Evolutionary conservation across 1,140 invertebrate species (phyloP).

Genomic region (Tetraneura akinire): DNA sequence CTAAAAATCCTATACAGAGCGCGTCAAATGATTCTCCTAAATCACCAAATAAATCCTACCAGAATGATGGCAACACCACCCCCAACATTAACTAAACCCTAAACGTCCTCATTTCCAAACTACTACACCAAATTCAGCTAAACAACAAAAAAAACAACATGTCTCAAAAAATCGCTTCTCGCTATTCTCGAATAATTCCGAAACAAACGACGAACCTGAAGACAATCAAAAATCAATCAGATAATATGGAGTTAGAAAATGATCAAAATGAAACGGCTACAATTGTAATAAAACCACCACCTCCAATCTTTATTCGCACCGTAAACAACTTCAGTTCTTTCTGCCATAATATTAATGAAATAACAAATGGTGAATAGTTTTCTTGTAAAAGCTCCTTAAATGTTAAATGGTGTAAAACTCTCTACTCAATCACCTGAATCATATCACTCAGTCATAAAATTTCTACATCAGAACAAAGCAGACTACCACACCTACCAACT

Average conservation of each 20-base stretch:
- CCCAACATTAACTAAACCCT: too few species aligned
- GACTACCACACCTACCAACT: slow-evolving; percentile 3
- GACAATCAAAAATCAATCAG: background rate
- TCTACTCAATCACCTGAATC: background rate
- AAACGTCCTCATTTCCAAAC: too few species aligned
- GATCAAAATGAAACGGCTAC: background rate
- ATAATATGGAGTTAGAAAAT: background rate
- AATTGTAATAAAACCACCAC: background rate
- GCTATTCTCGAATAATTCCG: background rate
- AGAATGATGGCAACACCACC: too few species aligned
- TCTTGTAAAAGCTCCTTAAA: background rate
- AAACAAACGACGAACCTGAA: background rate
- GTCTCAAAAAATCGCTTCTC: background rate
- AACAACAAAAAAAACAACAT: background rate
- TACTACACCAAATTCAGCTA: too few species aligned
- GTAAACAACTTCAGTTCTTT: background rate
- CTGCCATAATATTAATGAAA: background rate
- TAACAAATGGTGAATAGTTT: background rate
- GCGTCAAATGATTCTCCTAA: too few species aligned
- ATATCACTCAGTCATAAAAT: background rate
- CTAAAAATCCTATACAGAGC: too few species aligned
- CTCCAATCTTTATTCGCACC: background rate
- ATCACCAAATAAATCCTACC: too few species aligned
- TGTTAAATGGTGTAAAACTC: slow-evolving; percentile 5
- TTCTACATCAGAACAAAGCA: background rate